Conservation (phyloP, 2,888 invertebrate species). For the Empis livida region DNA sequence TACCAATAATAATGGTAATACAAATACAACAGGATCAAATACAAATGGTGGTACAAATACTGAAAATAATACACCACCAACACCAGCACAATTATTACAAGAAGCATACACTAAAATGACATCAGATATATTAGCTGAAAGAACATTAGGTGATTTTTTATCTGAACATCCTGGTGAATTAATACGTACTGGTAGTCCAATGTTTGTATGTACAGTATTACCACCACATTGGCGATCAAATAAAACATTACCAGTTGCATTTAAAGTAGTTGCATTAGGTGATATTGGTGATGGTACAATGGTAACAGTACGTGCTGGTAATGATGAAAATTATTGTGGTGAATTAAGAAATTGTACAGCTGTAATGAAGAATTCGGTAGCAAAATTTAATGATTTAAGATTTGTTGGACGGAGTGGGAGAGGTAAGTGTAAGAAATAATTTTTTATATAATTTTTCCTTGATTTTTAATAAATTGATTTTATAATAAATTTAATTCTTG, state of each 20-base stretch:
- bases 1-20: constrained; percentile 35
- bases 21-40: constrained; percentile 12
- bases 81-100: constrained; percentile 54
- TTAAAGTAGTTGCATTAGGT: constrained; percentile 89
- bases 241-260: constrained; percentile 93
- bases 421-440: constrained; percentile 53
- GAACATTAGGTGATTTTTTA: constrained; percentile 73
- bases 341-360: constrained; percentile 91
- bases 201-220: constrained; percentile 88
- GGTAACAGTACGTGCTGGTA: constrained; percentile 91
- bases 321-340: constrained; percentile 96
- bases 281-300: constrained; percentile 93
- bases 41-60: constrained; percentile 23
- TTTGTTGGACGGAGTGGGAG: constrained; percentile 97
- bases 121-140: constrained; percentile 77
- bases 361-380: constrained; percentile 96
- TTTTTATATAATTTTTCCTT: too few relatives aligned
- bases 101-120: constrained; percentile 82
- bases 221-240: constrained; percentile 97
- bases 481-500: too few relatives aligned
- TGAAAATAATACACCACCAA: constrained; percentile 54
- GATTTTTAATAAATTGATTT: too few relatives aligned
- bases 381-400: constrained; percentile 96
- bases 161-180: constrained; percentile 87
- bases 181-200: constrained; percentile 84